These are phyloP conservation scores for Agonopterix heracliana DNA, from an alignment of 2,888 invertebrate species.

Conservation along the genomic window DNA sequence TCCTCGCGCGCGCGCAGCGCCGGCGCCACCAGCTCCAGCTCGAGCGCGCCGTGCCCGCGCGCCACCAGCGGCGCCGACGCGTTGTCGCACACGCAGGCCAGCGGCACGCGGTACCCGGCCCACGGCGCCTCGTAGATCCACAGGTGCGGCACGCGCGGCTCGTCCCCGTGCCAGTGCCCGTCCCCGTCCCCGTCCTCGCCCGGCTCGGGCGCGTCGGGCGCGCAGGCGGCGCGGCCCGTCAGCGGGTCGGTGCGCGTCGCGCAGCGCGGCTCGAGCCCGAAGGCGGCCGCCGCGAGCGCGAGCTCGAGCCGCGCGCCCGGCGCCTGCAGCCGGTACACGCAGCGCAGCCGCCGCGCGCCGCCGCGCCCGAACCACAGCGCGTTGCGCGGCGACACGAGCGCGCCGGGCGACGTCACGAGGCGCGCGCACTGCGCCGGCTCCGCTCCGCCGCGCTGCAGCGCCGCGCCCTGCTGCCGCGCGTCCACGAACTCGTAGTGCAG, in stretches of 20 bases:
- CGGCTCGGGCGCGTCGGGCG: slow-evolving; percentile 28
- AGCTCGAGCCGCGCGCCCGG: slow-evolving; percentile 80
- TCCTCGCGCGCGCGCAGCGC: slow-evolving; percentile 86
- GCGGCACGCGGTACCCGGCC: slow-evolving; percentile 81
- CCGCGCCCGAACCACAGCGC: slow-evolving; percentile 90
- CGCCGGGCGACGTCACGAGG: slow-evolving; percentile 54
- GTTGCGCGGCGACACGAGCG: slow-evolving; percentile 85
- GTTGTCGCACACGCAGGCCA: slow-evolving; percentile 90
- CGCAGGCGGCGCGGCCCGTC: slow-evolving; percentile 77
- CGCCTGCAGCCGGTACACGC: slow-evolving; percentile 84
- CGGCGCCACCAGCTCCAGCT: slow-evolving; percentile 85
- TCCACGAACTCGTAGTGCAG: slow-evolving; percentile 90
- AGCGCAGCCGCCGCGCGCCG: slow-evolving; percentile 84
- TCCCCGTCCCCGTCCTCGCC: slow-evolving; percentile 21
- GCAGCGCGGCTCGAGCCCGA: slow-evolving; percentile 79
- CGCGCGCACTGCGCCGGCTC: slow-evolving; percentile 53
- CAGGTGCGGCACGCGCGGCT: slow-evolving; percentile 66
- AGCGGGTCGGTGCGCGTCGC: slow-evolving; percentile 83
- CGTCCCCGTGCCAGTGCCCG: slow-evolving; percentile 20
- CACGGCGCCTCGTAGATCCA: slow-evolving; percentile 82
- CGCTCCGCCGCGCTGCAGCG: slow-evolving; percentile 66
- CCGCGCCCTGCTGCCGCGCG: slow-evolving; percentile 83
- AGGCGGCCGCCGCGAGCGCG: slow-evolving; percentile 82
- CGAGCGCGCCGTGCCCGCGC: slow-evolving; percentile 71
- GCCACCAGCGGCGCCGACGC: slow-evolving; percentile 48